These are phyloP conservation scores for Monomorium pharaonis DNA, from an alignment of 1,140 invertebrate genomes.

Conservation along the genomic window DNA sequence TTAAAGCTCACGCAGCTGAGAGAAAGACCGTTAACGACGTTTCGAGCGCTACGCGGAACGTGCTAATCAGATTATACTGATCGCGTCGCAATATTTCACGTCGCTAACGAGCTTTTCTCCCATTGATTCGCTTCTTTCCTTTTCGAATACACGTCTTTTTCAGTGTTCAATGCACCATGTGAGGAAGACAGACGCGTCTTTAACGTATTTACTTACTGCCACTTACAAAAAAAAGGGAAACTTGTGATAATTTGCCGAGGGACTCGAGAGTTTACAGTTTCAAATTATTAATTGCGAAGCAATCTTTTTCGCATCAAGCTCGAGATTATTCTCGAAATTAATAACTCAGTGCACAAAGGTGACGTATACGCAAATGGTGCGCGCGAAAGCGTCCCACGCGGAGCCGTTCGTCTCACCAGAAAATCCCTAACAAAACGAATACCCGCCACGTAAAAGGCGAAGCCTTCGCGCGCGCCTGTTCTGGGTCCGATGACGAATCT, in stretches of 20 bases:
- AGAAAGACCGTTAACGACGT: slow-evolving; percentile 34
- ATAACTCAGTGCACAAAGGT: background rate
- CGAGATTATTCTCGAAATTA: background rate
- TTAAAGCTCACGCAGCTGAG: background rate
- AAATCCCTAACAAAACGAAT: slow-evolving; percentile 41
- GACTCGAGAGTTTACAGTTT: background rate
- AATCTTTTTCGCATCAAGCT: background rate
- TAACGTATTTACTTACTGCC: background rate
- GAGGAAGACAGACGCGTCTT: background rate
- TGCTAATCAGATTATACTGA: slow-evolving; percentile 43
- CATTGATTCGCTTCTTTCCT: background rate
- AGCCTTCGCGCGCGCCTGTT: slow-evolving; percentile 5
- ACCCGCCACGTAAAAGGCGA: slow-evolving; percentile 23
- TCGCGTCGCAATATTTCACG: slow-evolving; percentile 34
- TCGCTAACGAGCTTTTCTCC: slow-evolving; percentile 7
- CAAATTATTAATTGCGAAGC: background rate
- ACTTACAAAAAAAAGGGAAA: background rate
- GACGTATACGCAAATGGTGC: background rate
- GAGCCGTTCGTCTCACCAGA: background rate
- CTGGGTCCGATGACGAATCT: slow-evolving; percentile 60
- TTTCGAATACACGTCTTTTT: background rate
- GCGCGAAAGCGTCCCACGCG: background rate
- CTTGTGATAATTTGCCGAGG: background rate
- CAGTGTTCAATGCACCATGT: background rate
- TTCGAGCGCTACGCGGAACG: background rate